Evolutionary conservation across 2,888 invertebrate species (phyloP).

Genomic region (Tetheella fluctuosa): DNA sequence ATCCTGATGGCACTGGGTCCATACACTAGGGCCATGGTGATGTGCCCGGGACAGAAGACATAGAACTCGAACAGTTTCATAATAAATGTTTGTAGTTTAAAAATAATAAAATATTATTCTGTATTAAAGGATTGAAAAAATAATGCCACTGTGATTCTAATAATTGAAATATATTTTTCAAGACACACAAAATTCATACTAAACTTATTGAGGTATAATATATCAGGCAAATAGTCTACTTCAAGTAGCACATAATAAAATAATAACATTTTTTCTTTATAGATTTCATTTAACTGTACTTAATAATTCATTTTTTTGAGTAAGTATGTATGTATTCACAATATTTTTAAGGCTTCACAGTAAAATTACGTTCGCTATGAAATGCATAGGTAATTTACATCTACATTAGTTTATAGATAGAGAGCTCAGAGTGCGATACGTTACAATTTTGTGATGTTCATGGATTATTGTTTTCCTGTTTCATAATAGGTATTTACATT

Average conservation of each 20-base stretch:
- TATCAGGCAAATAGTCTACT: conserved; percentile 76
- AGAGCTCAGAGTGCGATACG: conserved; percentile 60
- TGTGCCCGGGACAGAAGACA: too few species aligned
- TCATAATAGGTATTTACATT: conserved; percentile 44
- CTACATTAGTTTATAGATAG: conserved; percentile 52
- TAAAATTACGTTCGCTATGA: conserved; percentile 56
- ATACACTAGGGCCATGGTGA: too few species aligned
- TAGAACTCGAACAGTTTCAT: too few species aligned
- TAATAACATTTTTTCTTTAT: conserved; percentile 60
- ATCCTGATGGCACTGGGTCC: too few species aligned
- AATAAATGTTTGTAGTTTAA: too few species aligned
- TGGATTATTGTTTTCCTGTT: conserved; percentile 33
- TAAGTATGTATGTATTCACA: conserved; percentile 40
- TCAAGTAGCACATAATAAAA: conserved; percentile 67
- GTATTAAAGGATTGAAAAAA: conserved; percentile 40
- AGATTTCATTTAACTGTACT: conserved; percentile 53
- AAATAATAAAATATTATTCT: too few species aligned
- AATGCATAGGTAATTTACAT: conserved; percentile 57
- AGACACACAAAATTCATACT: conserved; percentile 78
- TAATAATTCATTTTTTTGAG: conserved; percentile 41
- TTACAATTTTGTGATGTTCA: conserved; percentile 57
- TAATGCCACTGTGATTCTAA: conserved; percentile 63
- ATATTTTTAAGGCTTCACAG: conserved; percentile 45
- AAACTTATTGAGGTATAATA: conserved; percentile 81
- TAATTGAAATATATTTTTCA: conserved; percentile 76